Evolutionary conservation across 2,797 vertebrate genomes (phyloP), one percentile per base, ranked within the genome.

Genomic region (Parauchenoglanis punctatus): DNA sequence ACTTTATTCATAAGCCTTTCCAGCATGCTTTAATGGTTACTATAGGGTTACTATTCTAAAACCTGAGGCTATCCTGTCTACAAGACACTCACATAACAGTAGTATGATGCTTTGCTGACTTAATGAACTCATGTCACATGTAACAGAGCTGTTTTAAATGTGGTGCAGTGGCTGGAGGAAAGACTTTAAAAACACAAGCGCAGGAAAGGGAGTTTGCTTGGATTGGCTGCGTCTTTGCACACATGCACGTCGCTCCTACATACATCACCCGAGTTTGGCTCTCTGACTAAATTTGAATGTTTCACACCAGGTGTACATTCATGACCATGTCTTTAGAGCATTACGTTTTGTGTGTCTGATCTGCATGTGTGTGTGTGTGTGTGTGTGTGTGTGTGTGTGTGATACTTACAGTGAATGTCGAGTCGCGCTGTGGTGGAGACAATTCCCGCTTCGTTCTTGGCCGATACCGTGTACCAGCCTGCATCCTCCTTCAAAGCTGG

Each of bases 371-470:
- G 65, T 67, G 65, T 73, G 20, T 73, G 70, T 72, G 12, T 15
- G 28, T 67, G 65, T 67, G 65, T 73, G 20, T 73, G 70, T 72
- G 7, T n/a, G 52, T 20, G 11, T 28, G 17, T 23, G 1, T n/a
- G 12, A 10, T 11, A 44, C 97, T 96, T 93, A 99, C 99, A 93
- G 85, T 98, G 94, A 86, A 99, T 94, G 31, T 99, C 98, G 81
- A 99, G 94, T 65, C 98, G 97, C 72, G 98, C 98, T 0, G 98
- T 99, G 92, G 97, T 99, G 84, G 98, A 99, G 52, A 99, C 96
- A 56, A 99, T 99, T 86, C 99, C 99, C 0, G 99, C 98, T 20
- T 99, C 98, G 0, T 99, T 99, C 95, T 99, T 99, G 90, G 99
- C 99, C 0, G 99, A 99, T 81, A 99, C 97, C 0, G 98, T 99